These are phyloP conservation scores for Spatulosminthurus flaviceps DNA, from an alignment of 2,888 invertebrate species.

Conservation along the genomic window DNA sequence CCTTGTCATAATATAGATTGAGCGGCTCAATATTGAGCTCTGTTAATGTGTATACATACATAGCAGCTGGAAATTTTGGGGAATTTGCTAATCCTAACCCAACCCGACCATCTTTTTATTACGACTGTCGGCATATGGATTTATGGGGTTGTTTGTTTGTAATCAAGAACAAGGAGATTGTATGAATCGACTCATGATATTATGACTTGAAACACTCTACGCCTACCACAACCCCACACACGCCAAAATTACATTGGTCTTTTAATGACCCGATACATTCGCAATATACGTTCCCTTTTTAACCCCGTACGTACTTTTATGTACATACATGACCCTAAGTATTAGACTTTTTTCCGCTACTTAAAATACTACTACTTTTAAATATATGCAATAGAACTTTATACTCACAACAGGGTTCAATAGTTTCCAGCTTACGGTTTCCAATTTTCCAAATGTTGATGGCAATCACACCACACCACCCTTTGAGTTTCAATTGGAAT, in stretches of 20 bases:
- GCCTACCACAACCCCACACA: too few species aligned
- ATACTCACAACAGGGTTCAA: conserved; percentile 14
- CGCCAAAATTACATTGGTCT: too few species aligned
- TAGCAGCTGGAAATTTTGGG: neutral
- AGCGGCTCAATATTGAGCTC: neutral
- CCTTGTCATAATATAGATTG: too few species aligned
- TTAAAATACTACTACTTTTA: neutral
- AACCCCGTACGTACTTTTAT: too few species aligned
- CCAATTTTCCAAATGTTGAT: conserved; percentile 1
- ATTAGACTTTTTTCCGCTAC: too few species aligned
- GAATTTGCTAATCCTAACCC: neutral
- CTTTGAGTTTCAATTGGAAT: neutral
- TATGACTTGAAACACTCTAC: neutral
- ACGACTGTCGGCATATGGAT: conserved; percentile 14
- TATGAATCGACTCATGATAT: neutral
- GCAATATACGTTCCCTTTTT: too few species aligned
- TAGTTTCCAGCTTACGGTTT: conserved; percentile 32
- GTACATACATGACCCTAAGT: too few species aligned
- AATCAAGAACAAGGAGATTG: neutral
- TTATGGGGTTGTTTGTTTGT: conserved; percentile 1
- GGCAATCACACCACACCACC: neutral
- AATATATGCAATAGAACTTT: neutral
- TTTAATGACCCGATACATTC: too few species aligned
- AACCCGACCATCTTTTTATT: neutral
- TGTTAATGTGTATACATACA: neutral